Percentiles rank a stretch among this genome's conserved stretches.
Conservation (phyloP, 2,113 vertebrate species). For the Taxidea taxus region DNA sequence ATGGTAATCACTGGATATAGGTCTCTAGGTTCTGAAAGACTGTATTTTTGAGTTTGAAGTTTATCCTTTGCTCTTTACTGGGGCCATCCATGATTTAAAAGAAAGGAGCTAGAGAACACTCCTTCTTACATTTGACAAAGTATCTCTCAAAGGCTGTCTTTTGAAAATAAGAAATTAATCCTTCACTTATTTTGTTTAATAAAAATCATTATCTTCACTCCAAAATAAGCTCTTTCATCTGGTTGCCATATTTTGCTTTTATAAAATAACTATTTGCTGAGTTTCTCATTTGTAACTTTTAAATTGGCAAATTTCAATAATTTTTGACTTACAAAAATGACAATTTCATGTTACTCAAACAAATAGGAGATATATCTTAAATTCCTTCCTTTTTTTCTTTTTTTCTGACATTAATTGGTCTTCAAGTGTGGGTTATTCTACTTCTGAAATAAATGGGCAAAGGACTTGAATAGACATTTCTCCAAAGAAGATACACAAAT, state of each 20-base stretch:
- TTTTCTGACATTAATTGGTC: neutral
- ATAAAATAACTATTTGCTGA: neutral
- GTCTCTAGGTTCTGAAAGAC: neutral
- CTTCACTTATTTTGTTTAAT: neutral
- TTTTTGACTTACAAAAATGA: neutral
- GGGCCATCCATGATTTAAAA: neutral
- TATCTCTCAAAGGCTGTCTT: neutral
- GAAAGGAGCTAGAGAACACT: neutral
- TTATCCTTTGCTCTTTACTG: neutral
- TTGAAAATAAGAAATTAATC: neutral
- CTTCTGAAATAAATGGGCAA: neutral
- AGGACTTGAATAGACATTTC: neutral
- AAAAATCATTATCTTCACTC: neutral
- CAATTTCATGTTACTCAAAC: neutral
- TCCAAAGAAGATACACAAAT: neutral
- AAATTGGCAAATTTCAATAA: neutral
- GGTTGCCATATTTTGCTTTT: neutral
- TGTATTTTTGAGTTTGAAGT: neutral
- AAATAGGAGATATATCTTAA: neutral
- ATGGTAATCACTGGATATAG: neutral
- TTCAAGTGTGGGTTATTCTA: neutral
- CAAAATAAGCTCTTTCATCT: neutral
- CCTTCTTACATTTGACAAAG: neutral
- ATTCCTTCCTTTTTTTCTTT: neutral
- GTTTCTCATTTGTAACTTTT: neutral